Conservation (phyloP, 2,113 vertebrate genomes). For the Cathartes aura region DNA sequence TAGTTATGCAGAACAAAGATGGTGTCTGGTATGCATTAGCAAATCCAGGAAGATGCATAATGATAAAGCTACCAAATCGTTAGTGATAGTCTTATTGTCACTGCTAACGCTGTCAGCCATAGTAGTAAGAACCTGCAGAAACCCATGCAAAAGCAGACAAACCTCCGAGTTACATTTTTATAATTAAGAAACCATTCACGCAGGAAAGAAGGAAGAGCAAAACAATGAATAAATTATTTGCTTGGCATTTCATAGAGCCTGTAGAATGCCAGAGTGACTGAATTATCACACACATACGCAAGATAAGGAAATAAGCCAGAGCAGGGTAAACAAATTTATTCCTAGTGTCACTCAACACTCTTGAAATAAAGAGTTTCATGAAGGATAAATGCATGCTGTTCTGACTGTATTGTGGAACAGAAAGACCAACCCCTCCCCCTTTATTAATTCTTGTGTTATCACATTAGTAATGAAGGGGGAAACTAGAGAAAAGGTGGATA, state of each 20-base stretch:
- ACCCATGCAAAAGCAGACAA: neutral
- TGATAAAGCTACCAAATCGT: neutral
- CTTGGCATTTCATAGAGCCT: neutral
- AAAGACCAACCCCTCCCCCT: neutral
- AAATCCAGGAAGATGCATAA: neutral
- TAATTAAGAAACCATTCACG: neutral
- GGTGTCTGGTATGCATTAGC: neutral
- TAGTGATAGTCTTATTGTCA: neutral
- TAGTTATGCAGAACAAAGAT: neutral
- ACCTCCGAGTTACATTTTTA: neutral
- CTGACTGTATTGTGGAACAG: neutral
- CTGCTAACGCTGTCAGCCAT: neutral
- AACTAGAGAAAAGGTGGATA: neutral
- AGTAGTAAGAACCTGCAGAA: neutral
- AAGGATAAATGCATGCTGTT: neutral
- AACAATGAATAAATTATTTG: conserved; percentile 55
- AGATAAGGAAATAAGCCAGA: neutral
- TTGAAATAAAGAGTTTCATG: neutral
- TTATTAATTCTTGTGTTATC: neutral
- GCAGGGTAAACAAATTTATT: neutral
- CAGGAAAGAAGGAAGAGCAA: neutral
- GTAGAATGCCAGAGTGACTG: neutral
- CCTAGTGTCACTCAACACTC: neutral
- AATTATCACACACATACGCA: neutral
- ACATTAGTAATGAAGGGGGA: neutral